phyloP scores from a whole-genome alignment of 1,140 invertebrate species.

The Metaphire vulgaris region DNA sequence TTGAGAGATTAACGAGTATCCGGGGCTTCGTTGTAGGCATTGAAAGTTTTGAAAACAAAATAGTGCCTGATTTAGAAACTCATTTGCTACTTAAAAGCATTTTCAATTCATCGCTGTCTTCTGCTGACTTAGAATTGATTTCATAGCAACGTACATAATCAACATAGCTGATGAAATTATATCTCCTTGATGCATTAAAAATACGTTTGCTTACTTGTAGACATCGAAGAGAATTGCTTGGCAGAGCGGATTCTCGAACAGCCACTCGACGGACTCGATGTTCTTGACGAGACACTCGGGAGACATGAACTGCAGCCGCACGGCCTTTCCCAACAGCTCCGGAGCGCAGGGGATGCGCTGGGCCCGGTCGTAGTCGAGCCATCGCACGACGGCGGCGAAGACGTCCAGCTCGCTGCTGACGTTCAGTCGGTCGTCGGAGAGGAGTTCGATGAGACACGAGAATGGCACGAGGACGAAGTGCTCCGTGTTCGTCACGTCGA shows the following conservation, averaged over 20 bases:
- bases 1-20: no score
- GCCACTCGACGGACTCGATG: conserved; percentile 13
- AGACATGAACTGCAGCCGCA: conserved; percentile 12
- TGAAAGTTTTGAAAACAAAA: no score
- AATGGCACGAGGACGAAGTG: conserved; percentile 13
- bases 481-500: conserved; percentile 4
- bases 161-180: no score
- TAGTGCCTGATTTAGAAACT: no score
- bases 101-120: no score
- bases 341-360: conserved; percentile 7
- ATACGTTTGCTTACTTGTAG: background rate
- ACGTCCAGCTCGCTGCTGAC: conserved; percentile 14
- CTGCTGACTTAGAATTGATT: no score
- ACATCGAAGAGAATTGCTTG: conserved; percentile 10
- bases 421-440: conserved; percentile 19
- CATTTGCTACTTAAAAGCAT: no score
- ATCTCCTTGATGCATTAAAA: no score
- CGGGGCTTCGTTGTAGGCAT: no score
- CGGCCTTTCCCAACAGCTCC: background rate
- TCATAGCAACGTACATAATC: no score
- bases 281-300: conserved; percentile 14
- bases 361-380: conserved; percentile 18
- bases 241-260: conserved; percentile 11
- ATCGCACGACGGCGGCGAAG: conserved; percentile 9
- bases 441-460: conserved; percentile 1